A percentile compares a stretch with the other conserved stretches of the same genome.
phyloP scores from a whole-genome alignment of 1,140 invertebrate species.

The Dicyema japonicum region DNA sequence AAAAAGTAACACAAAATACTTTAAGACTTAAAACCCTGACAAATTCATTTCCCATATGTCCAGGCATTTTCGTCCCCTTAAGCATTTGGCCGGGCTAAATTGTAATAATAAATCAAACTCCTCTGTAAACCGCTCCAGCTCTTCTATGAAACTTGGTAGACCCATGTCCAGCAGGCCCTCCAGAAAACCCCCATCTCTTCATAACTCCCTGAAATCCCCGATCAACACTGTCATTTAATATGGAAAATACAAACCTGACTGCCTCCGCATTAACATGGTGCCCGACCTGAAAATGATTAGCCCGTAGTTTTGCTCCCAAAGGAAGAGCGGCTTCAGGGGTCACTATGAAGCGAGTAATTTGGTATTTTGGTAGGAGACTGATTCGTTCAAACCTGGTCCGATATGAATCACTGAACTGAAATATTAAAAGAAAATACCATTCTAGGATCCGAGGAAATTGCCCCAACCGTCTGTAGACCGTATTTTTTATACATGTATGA shows the following conservation, averaged over 20 bases:
- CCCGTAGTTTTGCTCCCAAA: conserved; percentile 22
- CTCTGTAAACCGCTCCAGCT: conserved; percentile 44
- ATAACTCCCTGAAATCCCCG: conserved; percentile 92
- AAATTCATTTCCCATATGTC: conserved; percentile 55
- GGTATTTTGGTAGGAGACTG: conserved; percentile 54
- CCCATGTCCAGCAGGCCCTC: conserved; percentile 55
- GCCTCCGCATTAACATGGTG: conserved; percentile 56
- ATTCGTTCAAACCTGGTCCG: conserved; percentile 45
- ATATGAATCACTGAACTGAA: conserved; percentile 48
- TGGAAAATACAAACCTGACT: conserved; percentile 39
- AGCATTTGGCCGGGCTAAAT: not conserved
- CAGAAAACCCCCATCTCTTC: conserved; percentile 71
- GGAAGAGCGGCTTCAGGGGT: conserved; percentile 49
- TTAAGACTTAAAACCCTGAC: conserved; percentile 34
- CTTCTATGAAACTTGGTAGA: conserved; percentile 69
- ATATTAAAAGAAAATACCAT: conserved; percentile 4
- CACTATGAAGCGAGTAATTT: conserved; percentile 45
- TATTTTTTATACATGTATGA: conserved; percentile 8
- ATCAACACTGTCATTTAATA: conserved; percentile 17
- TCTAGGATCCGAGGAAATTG: conserved; percentile 47
- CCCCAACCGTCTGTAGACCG: conserved; percentile 47
- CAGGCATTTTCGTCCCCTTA: conserved; percentile 73
- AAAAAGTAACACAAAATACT: conserved; percentile 17
- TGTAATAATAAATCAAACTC: conserved; percentile 8
- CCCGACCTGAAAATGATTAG: conserved; percentile 51